Evolutionary conservation across 2,888 invertebrate genomes (phyloP).

Genomic region (Drosophila phalerata): DNA sequence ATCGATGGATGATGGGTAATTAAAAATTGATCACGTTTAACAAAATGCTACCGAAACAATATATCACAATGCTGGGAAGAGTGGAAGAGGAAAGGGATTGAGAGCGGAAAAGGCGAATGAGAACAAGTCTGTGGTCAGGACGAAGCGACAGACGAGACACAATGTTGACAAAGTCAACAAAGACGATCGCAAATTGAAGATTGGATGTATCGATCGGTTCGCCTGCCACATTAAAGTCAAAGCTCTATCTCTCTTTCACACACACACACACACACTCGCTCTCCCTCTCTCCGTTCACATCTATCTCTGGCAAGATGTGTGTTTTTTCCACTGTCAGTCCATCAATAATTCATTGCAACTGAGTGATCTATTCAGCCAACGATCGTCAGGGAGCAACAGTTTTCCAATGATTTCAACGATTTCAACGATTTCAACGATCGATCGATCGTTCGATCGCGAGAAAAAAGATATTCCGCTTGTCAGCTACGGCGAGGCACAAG

Average conservation of each 20-base stretch:
- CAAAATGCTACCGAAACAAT: conserved; percentile 82
- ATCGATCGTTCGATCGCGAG: conserved; percentile 62
- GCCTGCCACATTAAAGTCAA: conserved; percentile 78
- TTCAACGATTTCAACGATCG: conserved; percentile 17
- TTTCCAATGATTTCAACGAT: conserved; percentile 11
- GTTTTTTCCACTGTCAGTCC: conserved; percentile 44
- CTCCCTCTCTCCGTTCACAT: conserved; percentile 21
- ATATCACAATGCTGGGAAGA: conserved; percentile 71
- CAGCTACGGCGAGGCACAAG: conserved; percentile 66
- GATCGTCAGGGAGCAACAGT: conserved; percentile 36
- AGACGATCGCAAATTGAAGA: conserved; percentile 44
- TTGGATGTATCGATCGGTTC: conserved; percentile 51
- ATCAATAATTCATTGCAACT: conserved; percentile 77
- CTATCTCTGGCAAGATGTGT: conserved; percentile 8
- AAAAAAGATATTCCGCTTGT: conserved; percentile 80
- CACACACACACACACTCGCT: too few species aligned
- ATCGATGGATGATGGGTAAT: conserved; percentile 78
- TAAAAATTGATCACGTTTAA: conserved; percentile 85
- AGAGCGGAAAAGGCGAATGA: neutral
- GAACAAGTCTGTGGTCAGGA: conserved; percentile 6
- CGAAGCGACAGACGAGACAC: conserved; percentile 27
- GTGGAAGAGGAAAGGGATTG: conserved; percentile 6
- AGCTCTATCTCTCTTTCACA: conserved; percentile 9
- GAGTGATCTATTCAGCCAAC: conserved; percentile 72
- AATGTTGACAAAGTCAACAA: conserved; percentile 77